Conservation (phyloP, 2,797 vertebrate species). For the Phrynocephalus guinanensis region DNA sequence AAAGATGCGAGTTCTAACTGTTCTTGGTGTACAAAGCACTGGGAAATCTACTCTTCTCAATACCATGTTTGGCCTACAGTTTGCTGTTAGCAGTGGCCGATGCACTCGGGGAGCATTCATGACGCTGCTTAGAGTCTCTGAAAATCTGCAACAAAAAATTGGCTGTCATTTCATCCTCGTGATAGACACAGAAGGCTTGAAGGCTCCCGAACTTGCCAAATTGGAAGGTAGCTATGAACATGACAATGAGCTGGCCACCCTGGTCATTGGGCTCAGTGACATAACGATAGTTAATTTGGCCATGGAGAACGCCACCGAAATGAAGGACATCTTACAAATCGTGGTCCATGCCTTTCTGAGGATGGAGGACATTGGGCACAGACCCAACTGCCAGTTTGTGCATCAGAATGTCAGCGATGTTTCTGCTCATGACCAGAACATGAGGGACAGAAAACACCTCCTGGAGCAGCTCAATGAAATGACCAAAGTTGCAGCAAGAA, state of each 20-base stretch:
- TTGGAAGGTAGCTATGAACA: constrained; percentile 43
- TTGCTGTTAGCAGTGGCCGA: constrained; percentile 73
- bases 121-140: constrained; percentile 77
- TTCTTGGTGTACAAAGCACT: constrained; percentile 74
- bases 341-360: constrained; percentile 76
- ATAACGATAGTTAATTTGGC: constrained; percentile 77
- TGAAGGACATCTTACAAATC: constrained; percentile 70
- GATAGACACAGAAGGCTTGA: constrained; percentile 77
- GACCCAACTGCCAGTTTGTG: constrained; percentile 72
- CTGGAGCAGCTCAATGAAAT: constrained; percentile 58
- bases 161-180: constrained; percentile 77
- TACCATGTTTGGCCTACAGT: constrained; percentile 80
- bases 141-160: constrained; percentile 76
- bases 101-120: constrained; percentile 76
- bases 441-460: constrained; percentile 59
- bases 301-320: constrained; percentile 54
- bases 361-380: constrained; percentile 63
- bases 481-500: constrained; percentile 52
- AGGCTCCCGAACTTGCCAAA: constrained; percentile 57
- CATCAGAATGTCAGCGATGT: constrained; percentile 69
- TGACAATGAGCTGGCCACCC: constrained; percentile 77
- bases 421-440: constrained; percentile 64
- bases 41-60: constrained; percentile 80
- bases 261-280: constrained; percentile 78
- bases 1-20: constrained; percentile 78